These are phyloP conservation scores for Apis dorsata DNA, from an alignment of 1,140 invertebrate species.

Conservation along the genomic window DNA sequence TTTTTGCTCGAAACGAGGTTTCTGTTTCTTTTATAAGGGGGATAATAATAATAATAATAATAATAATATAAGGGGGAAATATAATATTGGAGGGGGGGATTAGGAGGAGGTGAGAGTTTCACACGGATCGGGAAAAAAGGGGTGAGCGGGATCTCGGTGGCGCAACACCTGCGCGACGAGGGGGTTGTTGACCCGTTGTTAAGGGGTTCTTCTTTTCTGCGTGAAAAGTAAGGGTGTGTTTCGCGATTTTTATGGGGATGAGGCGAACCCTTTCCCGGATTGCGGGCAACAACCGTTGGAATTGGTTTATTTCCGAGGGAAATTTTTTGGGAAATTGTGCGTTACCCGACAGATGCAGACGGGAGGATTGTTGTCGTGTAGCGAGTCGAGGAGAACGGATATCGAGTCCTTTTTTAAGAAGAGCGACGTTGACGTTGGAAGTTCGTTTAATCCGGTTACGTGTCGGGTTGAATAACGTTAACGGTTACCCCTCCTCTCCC, in stretches of 20 bases:
- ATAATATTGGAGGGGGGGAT: slow-evolving; percentile 15
- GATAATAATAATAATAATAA: background rate
- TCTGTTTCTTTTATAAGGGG: too few species aligned
- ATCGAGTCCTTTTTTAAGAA: background rate
- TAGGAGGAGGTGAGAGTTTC: slow-evolving; percentile 39
- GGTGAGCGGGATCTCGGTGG: background rate
- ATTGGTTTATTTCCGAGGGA: slow-evolving; percentile 1
- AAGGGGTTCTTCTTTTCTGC: background rate
- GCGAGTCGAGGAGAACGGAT: slow-evolving; percentile 5
- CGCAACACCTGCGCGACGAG: slow-evolving; percentile 38
- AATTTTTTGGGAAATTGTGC: background rate
- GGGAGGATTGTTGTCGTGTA: background rate
- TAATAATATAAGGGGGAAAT: background rate
- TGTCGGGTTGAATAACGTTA: background rate
- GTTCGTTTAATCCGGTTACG: background rate
- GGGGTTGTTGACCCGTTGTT: slow-evolving; percentile 30
- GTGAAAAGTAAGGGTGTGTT: slow-evolving; percentile 10
- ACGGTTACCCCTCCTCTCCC: background rate
- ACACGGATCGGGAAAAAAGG: slow-evolving; percentile 63
- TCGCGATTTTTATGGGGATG: slow-evolving; percentile 6
- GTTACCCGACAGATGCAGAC: slow-evolving; percentile 15
- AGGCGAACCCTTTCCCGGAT: slow-evolving; percentile 44
- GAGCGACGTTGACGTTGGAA: background rate
- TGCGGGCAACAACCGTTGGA: slow-evolving; percentile 7
- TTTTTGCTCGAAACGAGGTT: background rate